Base-by-base conservation (phyloP, 2,113 vertebrate species). In the Dendrocopos noguchii region DNA sequence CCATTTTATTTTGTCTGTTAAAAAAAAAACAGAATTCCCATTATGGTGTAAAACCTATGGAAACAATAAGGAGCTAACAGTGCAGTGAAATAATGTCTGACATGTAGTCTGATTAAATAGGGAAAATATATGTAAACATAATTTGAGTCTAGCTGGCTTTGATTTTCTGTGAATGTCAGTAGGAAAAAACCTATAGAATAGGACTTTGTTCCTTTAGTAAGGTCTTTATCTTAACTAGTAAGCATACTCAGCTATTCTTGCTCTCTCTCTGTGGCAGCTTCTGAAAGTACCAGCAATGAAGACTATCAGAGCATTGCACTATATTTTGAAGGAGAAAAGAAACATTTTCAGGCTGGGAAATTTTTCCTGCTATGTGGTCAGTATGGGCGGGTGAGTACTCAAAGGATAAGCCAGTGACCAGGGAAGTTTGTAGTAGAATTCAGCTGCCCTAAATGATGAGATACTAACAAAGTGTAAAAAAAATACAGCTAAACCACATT, bases 251-350 rank as follows among this genome's bases (percentile, higher is more conserved):
- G 31, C 42, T 85, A 2, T 71, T 25, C 27, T 84, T 88, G 31
- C 2, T 59, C 19, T 83, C 50, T 77, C 10, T 95, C 34, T 95
- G 3, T 94, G 95, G 39, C 95, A 99, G 99, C 98, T 84, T 98
- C 98, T 61, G 98, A 98, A 94, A 96, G 96, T 34, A 98, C 99
- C 3, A 98, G 97, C 27, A 98, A 97, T 86, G 99, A 99, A 94
- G 99, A 99, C 91, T 99, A 99, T 94, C 99, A 99, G 96, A 99
- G 99, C 95, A 99, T 99, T 2, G 99, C 99, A 21, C 98, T 99
- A 0, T 99, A 99, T 97, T 99, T 99, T 95, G 99, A 99, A 96
- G 99, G 98, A 87, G 99, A 99, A 89, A 99, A 99, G 97, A 99
- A 98, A 80, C 98, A 99, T 97, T 98, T 99, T 94, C 98, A 98